Base-by-base conservation (phyloP, 2,888 invertebrate species). In the Esperia sulphurella region DNA sequence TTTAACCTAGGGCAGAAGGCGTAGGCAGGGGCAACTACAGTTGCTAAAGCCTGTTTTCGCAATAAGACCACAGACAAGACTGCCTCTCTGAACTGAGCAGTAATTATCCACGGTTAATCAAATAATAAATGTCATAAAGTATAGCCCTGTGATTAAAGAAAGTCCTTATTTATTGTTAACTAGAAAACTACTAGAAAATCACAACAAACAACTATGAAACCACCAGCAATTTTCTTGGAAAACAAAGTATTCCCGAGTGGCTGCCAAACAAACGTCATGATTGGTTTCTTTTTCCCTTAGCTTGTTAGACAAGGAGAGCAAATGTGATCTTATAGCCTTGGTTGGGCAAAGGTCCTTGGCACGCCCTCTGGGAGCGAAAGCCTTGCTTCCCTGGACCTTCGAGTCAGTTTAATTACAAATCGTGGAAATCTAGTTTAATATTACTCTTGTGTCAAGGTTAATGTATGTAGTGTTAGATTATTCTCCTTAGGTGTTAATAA, bases 1-100 rank as follows among this genome's bases (percentile, higher is more conserved):
- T 77, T 68, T 75, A 70, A 59, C 59, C 57, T 42, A 51, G 44
- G 55, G 50, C 53, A 52, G 54, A 50, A 51, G 44, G 51, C 46
- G 64, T 35, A n/a, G n/a, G 35, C 2, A 35, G 35, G n/a, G n/a
- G 35, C 35, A 35, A 5, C 21, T 21, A 21, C 21, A 21, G 21
- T 21, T 21, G 21, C 21, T 3, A 21, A 3, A 21, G 21, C 21
- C 2, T 21, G 21, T 21, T 21, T 21, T 3, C 2, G 21, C 5
- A 21, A 21, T 5, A 21, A 5, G 21, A 21, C 21, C 5, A 21
- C 21, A n/a, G n/a, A n/a, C 21, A 21, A 5, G 21, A 21, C 21
- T 21, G 21, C 2, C 21, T 3, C 5, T 21, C 21, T 21, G 21
- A 21, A 21, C 21, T 21, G 2, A 21, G 21, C 2, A 21, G 21